phyloP scores from a whole-genome alignment of 2,113 vertebrate species.

The Dascyllus trimaculatus region DNA sequence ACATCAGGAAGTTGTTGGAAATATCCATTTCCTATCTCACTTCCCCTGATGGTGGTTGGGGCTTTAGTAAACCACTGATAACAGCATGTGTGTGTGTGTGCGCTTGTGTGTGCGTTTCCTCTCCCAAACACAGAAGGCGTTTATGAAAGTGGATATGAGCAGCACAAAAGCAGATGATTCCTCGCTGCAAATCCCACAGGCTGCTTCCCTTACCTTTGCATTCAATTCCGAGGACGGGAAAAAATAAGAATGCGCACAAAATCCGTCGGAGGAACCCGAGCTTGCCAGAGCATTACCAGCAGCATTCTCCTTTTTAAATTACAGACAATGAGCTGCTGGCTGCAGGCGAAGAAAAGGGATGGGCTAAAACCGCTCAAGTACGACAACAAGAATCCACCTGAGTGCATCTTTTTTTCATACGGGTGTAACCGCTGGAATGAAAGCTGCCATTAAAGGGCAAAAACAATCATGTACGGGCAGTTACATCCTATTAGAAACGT shows the following conservation, averaged over 20 bases:
- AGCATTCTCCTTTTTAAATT: constrained; percentile 48
- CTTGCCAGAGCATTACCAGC: constrained; percentile 48
- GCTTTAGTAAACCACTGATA: constrained; percentile 72
- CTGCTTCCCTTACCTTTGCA: constrained; percentile 56
- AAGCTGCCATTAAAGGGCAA: constrained; percentile 29
- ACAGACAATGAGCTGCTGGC: constrained; percentile 41
- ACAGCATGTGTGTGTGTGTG: constrained; percentile 35
- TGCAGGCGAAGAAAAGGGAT: constrained; percentile 31
- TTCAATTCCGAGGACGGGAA: constrained; percentile 39
- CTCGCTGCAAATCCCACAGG: constrained; percentile 13
- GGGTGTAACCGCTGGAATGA: constrained; percentile 36
- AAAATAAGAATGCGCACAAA: constrained; percentile 57
- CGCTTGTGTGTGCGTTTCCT: constrained; percentile 25
- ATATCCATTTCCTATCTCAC: constrained; percentile 87
- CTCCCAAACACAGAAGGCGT: constrained; percentile 51
- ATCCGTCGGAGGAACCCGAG: constrained; percentile 34
- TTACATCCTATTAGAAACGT: constrained; percentile 10
- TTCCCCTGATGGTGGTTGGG: constrained; percentile 68
- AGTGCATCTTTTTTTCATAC: constrained; percentile 38
- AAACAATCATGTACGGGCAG: constrained; percentile 31
- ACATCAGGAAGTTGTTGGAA: constrained; percentile 89
- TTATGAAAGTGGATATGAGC: constrained; percentile 64
- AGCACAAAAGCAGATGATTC: constrained; percentile 27
- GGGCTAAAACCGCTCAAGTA: constrained; percentile 18
- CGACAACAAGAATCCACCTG: constrained; percentile 30